Evolutionary conservation across 1,140 invertebrate genomes (phyloP).

Genomic region (Tyrophagus putrescentiae): DNA sequence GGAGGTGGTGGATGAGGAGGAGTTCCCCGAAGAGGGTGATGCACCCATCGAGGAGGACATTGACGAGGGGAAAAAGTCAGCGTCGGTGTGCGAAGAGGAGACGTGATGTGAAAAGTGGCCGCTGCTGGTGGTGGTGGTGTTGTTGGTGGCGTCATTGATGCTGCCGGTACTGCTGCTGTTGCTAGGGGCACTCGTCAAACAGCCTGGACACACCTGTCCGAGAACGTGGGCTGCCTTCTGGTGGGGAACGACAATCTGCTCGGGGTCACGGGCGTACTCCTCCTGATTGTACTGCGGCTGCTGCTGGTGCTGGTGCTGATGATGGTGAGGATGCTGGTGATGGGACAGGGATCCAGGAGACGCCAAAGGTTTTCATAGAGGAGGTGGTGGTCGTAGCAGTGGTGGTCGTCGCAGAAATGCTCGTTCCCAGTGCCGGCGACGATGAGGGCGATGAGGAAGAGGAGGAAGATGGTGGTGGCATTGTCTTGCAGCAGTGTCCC

Average conservation of each 20-base stretch:
- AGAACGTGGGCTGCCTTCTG: conserved; percentile 13
- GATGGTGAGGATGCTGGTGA: conserved; percentile 26
- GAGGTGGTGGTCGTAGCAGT: not conserved
- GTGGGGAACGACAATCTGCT: conserved; percentile 9
- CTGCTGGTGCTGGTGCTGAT: conserved; percentile 12
- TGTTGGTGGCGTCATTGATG: conserved; percentile 2
- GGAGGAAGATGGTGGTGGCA: not conserved
- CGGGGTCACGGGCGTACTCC: not conserved
- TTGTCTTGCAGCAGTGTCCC: not conserved
- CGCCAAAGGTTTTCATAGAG: conserved; percentile 26
- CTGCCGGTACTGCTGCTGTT: conserved; percentile 11
- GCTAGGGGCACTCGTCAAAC: conserved; percentile 17
- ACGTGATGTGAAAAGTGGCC: conserved; percentile 1
- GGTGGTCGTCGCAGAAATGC: not conserved
- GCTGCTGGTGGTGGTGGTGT: conserved; percentile 4
- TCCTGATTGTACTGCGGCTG: conserved; percentile 4
- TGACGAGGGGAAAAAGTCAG: not conserved
- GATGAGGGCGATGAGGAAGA: conserved; percentile 9
- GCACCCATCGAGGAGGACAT: not conserved
- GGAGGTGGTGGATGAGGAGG: conserved; percentile 8
- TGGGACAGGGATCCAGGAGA: conserved; percentile 24
- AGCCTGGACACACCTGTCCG: conserved; percentile 10
- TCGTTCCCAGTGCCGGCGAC: conserved; percentile 3
- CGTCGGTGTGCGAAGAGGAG: not conserved
- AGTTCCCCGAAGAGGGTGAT: not conserved